Base-by-base conservation (phyloP, 2,797 vertebrate species). In the Merluccius polli region DNA sequence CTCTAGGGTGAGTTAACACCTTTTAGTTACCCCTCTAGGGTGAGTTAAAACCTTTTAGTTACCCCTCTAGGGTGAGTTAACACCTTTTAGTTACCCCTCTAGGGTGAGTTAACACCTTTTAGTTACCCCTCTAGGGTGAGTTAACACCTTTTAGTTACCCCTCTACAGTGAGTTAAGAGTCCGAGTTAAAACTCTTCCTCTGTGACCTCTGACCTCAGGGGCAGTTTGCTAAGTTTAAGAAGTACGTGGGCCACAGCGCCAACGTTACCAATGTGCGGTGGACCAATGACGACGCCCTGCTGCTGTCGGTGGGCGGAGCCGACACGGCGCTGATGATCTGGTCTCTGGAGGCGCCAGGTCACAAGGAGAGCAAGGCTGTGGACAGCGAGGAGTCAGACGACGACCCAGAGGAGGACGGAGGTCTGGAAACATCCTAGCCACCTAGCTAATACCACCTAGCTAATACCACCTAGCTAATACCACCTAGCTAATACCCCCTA, bases 251-350 rank as follows among this genome's bases (percentile, higher is more conserved):
- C 32, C 98, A 99, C 90, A 98, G 98, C 2, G 95, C 95, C 1
- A 97, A 98, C 0, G 97, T 99, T 79, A 96, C 96, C 13, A 98
- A 95, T 0, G 95, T 98, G 32, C 90, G 95, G 73, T 99, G 98
- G 98, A 93, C 98, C 80, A 95, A 95, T 59, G 97, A 97, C 0
- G 97, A 98, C 82, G 91, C 95, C 0, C 83, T 95, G 84, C 90
- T 99, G 90, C 95, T 99, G 87, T 97, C 97, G 0, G 96, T 98
- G 73, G 98, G 98, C 0, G 98, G 97, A 0, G 96, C 95, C 0
- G 98, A 99, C 87, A 96, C 96, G 0, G 96, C 98, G 7, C 87
- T 99, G 84, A 98, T 99, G 97, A 95, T 98, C 92, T 99, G 97
- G 97, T 95, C 86, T 41, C 88, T 96, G 87, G 97, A 99, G 83